Percentiles rank a stretch among this genome's conserved stretches.
Conservation (phyloP, 2,797 vertebrate species). For the Enoplosus armatus region DNA sequence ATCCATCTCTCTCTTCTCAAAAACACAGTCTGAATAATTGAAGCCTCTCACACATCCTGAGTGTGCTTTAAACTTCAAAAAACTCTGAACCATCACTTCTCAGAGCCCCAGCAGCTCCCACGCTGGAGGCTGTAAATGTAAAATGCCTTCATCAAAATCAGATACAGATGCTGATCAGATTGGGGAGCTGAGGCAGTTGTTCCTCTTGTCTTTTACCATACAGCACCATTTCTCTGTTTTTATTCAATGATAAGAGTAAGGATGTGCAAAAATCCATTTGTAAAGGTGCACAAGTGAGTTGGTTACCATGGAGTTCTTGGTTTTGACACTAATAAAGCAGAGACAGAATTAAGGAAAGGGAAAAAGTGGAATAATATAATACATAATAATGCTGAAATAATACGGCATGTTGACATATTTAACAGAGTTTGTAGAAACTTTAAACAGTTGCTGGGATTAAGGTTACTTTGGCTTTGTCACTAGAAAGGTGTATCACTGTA, state of each 20-base stretch:
- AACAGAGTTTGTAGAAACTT: neutral
- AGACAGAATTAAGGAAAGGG: neutral
- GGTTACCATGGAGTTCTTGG: neutral
- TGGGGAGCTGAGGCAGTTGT: neutral
- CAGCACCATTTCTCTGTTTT: neutral
- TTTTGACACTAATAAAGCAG: neutral
- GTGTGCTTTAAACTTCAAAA: conserved; percentile 1
- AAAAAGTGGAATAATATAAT: neutral
- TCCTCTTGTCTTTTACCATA: neutral
- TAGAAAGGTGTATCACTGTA: neutral
- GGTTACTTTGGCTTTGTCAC: neutral
- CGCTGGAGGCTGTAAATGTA: neutral
- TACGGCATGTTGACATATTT: neutral
- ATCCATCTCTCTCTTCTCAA: neutral
- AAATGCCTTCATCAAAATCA: neutral
- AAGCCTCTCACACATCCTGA: conserved; percentile 5
- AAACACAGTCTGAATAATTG: conserved; percentile 12
- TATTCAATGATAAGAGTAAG: neutral
- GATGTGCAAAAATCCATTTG: neutral
- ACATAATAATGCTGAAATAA: neutral
- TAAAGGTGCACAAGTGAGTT: neutral
- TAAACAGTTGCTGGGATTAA: neutral
- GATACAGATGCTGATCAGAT: neutral
- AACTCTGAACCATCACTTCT: neutral
- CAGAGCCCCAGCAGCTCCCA: neutral